Evolutionary conservation across 2,888 invertebrate genomes (phyloP).

Genomic region (Blastobasis adustella): DNA sequence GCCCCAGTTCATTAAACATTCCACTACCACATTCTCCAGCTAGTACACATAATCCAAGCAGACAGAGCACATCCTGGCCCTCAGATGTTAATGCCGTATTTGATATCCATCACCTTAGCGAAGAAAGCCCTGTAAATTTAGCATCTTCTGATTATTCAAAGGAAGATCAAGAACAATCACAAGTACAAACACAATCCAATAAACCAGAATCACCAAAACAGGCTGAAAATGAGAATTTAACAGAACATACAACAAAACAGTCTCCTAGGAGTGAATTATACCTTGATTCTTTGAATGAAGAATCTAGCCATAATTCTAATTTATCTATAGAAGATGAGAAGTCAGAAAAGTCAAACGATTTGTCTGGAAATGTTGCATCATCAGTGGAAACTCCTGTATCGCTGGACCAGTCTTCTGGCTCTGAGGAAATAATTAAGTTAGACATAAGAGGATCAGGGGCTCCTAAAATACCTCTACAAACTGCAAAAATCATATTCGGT

Average conservation of each 20-base stretch:
- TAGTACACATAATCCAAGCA: slow-evolving; percentile 39
- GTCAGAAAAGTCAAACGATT: slow-evolving; percentile 26
- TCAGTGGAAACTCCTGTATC: slow-evolving; percentile 13
- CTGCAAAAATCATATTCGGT: slow-evolving; percentile 61
- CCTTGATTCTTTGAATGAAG: slow-evolving; percentile 55
- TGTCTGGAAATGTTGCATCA: slow-evolving; percentile 20
- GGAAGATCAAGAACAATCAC: slow-evolving; percentile 22
- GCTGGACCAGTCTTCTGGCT: slow-evolving; percentile 41
- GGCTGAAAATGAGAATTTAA: slow-evolving; percentile 23
- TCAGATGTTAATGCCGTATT: slow-evolving; percentile 40
- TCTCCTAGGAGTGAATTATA: slow-evolving; percentile 46
- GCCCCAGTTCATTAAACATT: slow-evolving; percentile 34
- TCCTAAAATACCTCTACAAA: slow-evolving; percentile 46
- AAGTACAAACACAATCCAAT: slow-evolving; percentile 21
- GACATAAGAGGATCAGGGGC: slow-evolving; percentile 63
- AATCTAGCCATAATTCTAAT: slow-evolving; percentile 31
- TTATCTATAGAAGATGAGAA: slow-evolving; percentile 22
- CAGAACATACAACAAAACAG: slow-evolving; percentile 12
- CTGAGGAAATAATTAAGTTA: slow-evolving; percentile 66
- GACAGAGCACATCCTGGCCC: slow-evolving; percentile 49
- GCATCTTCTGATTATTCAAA: slow-evolving; percentile 52
- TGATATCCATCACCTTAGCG: slow-evolving; percentile 51
- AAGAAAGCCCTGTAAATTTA: slow-evolving; percentile 59
- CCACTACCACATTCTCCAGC: slow-evolving; percentile 28
- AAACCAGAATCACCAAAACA: slow-evolving; percentile 11